Evolutionary conservation across 2,888 invertebrate species (phyloP), one percentile per base, ranked within the genome.

Genomic region (Entomobrya multifasciata): DNA sequence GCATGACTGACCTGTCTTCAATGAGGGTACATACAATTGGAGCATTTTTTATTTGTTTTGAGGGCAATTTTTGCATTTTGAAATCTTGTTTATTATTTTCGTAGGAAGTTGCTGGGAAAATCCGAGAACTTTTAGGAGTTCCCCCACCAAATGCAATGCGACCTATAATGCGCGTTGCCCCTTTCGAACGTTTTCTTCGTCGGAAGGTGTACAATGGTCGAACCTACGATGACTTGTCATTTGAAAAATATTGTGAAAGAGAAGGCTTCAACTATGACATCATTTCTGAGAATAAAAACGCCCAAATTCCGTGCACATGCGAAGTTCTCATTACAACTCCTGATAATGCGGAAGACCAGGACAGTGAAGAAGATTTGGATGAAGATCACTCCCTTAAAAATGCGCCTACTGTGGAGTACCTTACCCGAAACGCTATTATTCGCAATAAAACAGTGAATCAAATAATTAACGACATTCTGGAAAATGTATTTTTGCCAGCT

Each of bases 391-490:
- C 90, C 11, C 49, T 89, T 1, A 8, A 36, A 8, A 80, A 88
- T 20, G 88, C 88, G 13, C 89, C 90, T 0, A 88, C 88, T 0
- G 90, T 89, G 10, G 90, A 90, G 76, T 89, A 85, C 81, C 62
- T 89, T 22, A 88, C 87, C 5, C 70, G 90, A n/a, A 87, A 89
- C 74, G 84, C 83, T 3, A n/a, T 88, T 3, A n/a, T 88, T 15
- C 81, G 89, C 0, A 89, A 89, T 55, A 83, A 87, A 82, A 79
- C 80, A 10, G 83, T 90, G 3, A 77, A 88, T 3, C 25, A 70
- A 15, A 86, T 89, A 11, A 87, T 90, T 44, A 76, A 87, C 0
- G 83, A 87, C 60, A 62, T 89, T 20, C 72, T 90, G n/a, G 62
- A 87, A 8, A 72, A 74, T 13, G 84, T 88, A 1, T 88, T 89